These are phyloP conservation scores for Thalassoma bifasciatum DNA, from an alignment of 2,113 vertebrate species.

Conservation along the genomic window DNA sequence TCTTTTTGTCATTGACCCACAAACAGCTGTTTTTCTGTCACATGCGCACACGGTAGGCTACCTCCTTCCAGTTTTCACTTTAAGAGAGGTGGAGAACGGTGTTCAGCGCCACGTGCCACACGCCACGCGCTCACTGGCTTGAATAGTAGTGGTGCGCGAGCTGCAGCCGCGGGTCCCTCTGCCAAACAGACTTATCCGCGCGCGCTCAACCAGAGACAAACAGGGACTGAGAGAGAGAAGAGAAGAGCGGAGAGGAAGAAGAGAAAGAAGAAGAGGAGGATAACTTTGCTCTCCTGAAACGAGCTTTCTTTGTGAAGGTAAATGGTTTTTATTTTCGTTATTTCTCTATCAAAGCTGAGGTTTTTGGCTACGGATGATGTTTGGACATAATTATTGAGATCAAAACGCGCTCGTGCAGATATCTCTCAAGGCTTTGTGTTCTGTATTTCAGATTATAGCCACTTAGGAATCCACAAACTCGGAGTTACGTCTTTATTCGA, in stretches of 20 bases:
- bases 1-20: too few species aligned
- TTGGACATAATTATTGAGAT: too few species aligned
- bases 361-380: too few species aligned
- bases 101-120: constrained; percentile 42
- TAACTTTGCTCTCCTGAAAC: background rate
- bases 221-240: background rate
- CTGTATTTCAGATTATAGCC: background rate
- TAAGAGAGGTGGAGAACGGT: constrained; percentile 7
- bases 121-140: constrained; percentile 22
- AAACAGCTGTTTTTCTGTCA: background rate
- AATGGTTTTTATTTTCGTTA: background rate
- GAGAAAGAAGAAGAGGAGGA: background rate
- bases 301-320: constrained; percentile 68
- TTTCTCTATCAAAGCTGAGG: background rate
- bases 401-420: too few species aligned
- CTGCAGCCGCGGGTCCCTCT: constrained; percentile 16
- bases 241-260: constrained; percentile 1
- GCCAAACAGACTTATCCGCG: constrained; percentile 16
- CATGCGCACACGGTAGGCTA: background rate
- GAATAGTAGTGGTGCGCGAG: constrained; percentile 35
- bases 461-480: too few species aligned
- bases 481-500: too few species aligned
- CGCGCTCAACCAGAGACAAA: constrained; percentile 46
- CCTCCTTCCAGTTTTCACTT: constrained; percentile 13
- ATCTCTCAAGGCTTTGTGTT: background rate